Conservation (phyloP, 1,140 invertebrate species). For the Teleogryllus occipitalis region DNA sequence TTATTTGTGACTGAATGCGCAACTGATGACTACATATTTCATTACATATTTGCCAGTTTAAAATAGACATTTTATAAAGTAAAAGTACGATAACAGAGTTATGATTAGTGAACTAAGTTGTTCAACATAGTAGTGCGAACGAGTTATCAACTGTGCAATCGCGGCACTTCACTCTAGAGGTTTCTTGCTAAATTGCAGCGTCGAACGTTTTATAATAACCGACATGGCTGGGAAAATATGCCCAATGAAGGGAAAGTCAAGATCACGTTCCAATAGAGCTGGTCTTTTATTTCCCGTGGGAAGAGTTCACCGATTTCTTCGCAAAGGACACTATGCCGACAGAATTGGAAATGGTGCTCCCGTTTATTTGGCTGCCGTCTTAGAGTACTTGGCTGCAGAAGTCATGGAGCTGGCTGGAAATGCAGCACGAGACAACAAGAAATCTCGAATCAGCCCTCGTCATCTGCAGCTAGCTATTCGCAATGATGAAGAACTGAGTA, state of each 20-base stretch:
- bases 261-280: conserved; percentile 50
- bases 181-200: too few relatives aligned
- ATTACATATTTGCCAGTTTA: too few relatives aligned
- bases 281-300: conserved; percentile 60
- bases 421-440: conserved; percentile 42
- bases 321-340: conserved; percentile 54
- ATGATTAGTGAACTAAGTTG: too few relatives aligned
- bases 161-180: too few relatives aligned
- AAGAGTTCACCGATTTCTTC: conserved; percentile 50
- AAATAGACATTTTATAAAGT: too few relatives aligned
- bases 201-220: too few relatives aligned
- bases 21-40: too few relatives aligned
- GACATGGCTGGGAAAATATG: too few relatives aligned
- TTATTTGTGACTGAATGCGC: too few relatives aligned
- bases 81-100: too few relatives aligned
- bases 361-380: conserved; percentile 54
- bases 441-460: conserved; percentile 58
- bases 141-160: too few relatives aligned
- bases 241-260: conserved; percentile 44
- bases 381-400: conserved; percentile 53
- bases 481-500: conserved; percentile 74
- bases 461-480: conserved; percentile 67
- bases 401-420: conserved; percentile 46
- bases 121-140: too few relatives aligned
- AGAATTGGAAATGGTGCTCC: conserved; percentile 53